phyloP scores from a whole-genome alignment of 2,113 vertebrate genomes.

The Strix aluco region DNA sequence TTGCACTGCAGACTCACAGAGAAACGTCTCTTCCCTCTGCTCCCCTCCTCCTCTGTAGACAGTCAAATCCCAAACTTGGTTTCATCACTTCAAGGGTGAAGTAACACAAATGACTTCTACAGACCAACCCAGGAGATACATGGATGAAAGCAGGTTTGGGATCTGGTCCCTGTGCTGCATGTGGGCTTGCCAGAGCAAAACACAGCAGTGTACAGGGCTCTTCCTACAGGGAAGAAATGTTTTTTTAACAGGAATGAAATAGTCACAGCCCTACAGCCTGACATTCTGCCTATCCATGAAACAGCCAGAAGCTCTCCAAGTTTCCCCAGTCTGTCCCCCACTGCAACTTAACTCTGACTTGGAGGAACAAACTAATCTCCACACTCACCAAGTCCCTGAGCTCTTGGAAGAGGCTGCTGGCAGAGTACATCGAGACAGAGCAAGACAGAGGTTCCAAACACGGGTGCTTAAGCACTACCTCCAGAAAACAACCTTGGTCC shows the following conservation, averaged over 20 bases:
- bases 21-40: slow-evolving; percentile 1
- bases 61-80: slow-evolving; percentile 25
- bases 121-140: neutral
- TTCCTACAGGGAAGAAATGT: neutral
- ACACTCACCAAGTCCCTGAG: neutral
- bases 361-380: slow-evolving; percentile 35
- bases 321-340: slow-evolving; percentile 48
- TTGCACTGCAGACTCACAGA: neutral
- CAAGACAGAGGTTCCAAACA: neutral
- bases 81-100: slow-evolving; percentile 45
- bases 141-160: neutral
- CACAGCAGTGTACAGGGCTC: neutral
- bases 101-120: slow-evolving; percentile 42
- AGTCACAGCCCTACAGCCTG: neutral
- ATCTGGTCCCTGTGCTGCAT: neutral
- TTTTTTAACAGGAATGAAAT: neutral
- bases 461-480: neutral
- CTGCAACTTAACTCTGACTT: neutral
- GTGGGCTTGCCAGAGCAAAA: neutral
- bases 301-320: slow-evolving; percentile 17
- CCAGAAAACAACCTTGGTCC: neutral
- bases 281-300: neutral
- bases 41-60: slow-evolving; percentile 1
- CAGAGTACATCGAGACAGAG: neutral
- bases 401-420: neutral